phyloP scores from a whole-genome alignment of 2,888 invertebrate species.

The Pemphredon lugubris region DNA sequence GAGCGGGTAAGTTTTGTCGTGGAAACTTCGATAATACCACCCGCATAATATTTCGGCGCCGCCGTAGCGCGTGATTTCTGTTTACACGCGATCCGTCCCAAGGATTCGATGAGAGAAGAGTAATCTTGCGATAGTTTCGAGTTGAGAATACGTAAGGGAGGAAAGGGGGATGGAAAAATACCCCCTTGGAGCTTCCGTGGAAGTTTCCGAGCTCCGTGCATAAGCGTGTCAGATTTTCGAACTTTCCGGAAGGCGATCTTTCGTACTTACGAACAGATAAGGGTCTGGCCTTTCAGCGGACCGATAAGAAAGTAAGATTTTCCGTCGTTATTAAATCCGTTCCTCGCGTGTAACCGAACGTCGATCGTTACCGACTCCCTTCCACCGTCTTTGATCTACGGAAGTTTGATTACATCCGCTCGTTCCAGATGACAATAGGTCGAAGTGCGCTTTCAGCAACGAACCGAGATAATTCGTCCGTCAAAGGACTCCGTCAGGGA shows the following conservation, averaged over 20 bases:
- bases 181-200: no score
- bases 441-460: neutral
- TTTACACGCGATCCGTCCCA: slow-evolving; percentile 5
- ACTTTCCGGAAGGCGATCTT: neutral
- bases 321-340: no score
- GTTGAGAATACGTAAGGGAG: slow-evolving; percentile 17
- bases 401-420: neutral
- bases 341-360: neutral
- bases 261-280: slow-evolving; percentile 1
- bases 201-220: slow-evolving; percentile 17
- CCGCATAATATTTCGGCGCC: slow-evolving; percentile 39
- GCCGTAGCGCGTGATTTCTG: neutral
- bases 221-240: slow-evolving; percentile 14
- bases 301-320: slow-evolving; percentile 7
- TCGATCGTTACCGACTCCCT: neutral
- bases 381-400: neutral
- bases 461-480: slow-evolving; percentile 5
- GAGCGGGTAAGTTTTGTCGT: slow-evolving; percentile 59
- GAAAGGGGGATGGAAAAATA: no score
- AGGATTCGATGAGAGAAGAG: slow-evolving; percentile 40
- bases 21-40: slow-evolving; percentile 3
- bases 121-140: slow-evolving; percentile 37
- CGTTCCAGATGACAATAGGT: neutral
- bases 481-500: slow-evolving; percentile 16
- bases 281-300: neutral